These are phyloP conservation scores for Argyresthia albistria DNA, from an alignment of 2,888 invertebrate species.

Conservation along the genomic window DNA sequence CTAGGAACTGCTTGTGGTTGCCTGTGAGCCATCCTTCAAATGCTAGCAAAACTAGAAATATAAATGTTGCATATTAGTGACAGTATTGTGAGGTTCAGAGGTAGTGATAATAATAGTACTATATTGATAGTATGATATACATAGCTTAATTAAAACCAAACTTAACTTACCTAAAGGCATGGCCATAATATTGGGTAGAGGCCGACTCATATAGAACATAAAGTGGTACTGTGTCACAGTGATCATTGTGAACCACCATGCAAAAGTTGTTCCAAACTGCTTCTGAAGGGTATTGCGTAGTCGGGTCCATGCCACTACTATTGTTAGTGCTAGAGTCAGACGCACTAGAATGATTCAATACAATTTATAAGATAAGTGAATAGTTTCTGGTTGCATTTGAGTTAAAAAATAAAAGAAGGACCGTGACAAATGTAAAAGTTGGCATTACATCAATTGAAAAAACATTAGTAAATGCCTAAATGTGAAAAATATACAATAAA, in stretches of 20 bases:
- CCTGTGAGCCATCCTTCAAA: constrained; percentile 88
- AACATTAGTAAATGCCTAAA: too few relatives aligned
- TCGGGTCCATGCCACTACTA: constrained; percentile 81
- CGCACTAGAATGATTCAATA: constrained; percentile 78
- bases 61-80: neutral
- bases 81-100: too few relatives aligned
- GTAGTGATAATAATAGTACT: too few relatives aligned
- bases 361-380: neutral
- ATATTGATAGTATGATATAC: neutral
- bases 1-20: constrained; percentile 81
- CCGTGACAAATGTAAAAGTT: too few relatives aligned
- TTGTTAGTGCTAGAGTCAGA: constrained; percentile 81
- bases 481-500: too few relatives aligned
- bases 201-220: constrained; percentile 95
- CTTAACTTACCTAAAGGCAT: constrained; percentile 84
- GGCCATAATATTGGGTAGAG: constrained; percentile 96
- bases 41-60: constrained; percentile 85
- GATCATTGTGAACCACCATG: constrained; percentile 86
- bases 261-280: constrained; percentile 83
- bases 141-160: neutral
- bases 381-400: neutral
- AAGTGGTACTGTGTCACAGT: constrained; percentile 97
- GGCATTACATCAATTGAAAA: too few relatives aligned
- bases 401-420: too few relatives aligned
- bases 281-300: constrained; percentile 82